phyloP scores from a whole-genome alignment of 1,140 invertebrate species.

The Pseudomyrmex gracilis region DNA sequence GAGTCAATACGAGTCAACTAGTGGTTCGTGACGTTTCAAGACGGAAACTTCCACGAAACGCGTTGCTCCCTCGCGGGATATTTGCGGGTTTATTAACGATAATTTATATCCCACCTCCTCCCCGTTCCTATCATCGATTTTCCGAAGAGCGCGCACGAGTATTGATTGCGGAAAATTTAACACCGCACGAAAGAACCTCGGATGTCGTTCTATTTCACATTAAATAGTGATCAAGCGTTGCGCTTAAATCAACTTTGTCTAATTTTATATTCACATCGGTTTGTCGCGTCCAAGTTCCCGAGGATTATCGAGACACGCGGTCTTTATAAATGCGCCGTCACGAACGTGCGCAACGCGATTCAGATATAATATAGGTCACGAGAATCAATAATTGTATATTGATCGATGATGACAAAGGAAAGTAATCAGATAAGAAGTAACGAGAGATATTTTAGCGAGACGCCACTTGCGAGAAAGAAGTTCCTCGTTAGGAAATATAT shows the following conservation, averaged over 20 bases:
- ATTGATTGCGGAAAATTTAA: conserved; percentile 36
- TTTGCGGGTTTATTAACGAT: neutral
- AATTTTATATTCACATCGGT: conserved; percentile 19
- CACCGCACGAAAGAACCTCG: conserved; percentile 8
- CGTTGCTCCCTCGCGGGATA: neutral
- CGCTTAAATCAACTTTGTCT: conserved; percentile 40
- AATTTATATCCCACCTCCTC: conserved; percentile 5
- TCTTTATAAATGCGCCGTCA: conserved; percentile 47
- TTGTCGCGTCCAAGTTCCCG: neutral
- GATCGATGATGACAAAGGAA: conserved; percentile 40
- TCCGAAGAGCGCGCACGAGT: neutral
- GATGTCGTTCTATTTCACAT: conserved; percentile 30
- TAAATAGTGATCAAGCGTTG: conserved; percentile 25
- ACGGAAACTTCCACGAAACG: neutral
- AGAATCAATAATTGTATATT: conserved; percentile 29
- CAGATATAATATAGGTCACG: conserved; percentile 14
- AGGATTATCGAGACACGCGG: neutral
- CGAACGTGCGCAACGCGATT: neutral
- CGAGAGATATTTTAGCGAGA: neutral
- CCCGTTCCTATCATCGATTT: conserved; percentile 17
- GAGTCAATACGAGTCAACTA: conserved; percentile 33
- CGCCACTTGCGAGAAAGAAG: neutral
- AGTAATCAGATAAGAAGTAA: conserved; percentile 14
- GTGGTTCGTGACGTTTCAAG: neutral
- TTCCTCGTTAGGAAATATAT: conserved; percentile 46